Evolutionary conservation across 2,113 vertebrate genomes (phyloP).

Genomic region (Sprattus sprattus): DNA sequence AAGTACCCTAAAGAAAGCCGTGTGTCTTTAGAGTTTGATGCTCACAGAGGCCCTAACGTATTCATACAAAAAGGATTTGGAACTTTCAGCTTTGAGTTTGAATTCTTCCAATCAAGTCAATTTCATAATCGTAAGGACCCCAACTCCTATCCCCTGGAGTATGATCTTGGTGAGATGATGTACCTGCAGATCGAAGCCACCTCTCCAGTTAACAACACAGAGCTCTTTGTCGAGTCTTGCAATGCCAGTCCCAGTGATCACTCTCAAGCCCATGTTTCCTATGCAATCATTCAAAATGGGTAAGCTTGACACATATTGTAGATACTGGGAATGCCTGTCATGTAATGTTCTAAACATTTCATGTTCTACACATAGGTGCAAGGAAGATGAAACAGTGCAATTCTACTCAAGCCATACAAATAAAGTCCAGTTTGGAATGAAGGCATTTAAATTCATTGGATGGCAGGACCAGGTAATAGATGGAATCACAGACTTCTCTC

Average conservation of each 20-base stretch:
- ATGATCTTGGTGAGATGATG: constrained; percentile 48
- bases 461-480: constrained; percentile 61
- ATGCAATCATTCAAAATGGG: constrained; percentile 70
- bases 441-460: constrained; percentile 73
- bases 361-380: constrained; percentile 54
- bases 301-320: constrained; percentile 35
- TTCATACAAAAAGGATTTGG: constrained; percentile 58
- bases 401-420: constrained; percentile 31
- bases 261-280: constrained; percentile 53
- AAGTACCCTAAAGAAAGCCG: constrained; percentile 51
- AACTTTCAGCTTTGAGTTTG: constrained; percentile 60
- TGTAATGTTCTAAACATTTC: neutral
- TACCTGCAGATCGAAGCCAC: constrained; percentile 64
- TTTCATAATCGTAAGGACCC: constrained; percentile 45
- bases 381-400: constrained; percentile 55
- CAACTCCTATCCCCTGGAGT: constrained; percentile 58
- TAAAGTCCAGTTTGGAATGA: constrained; percentile 62
- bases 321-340: neutral
- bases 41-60: constrained; percentile 44
- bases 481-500: neutral
- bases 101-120: constrained; percentile 57
- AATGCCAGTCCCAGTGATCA: constrained; percentile 65
- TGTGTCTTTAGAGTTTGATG: constrained; percentile 45
- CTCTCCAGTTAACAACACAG: constrained; percentile 53
- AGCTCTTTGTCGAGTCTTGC: constrained; percentile 73